Base-by-base conservation (phyloP, 2,888 invertebrate genomes). In the Anticlea derivata region DNA sequence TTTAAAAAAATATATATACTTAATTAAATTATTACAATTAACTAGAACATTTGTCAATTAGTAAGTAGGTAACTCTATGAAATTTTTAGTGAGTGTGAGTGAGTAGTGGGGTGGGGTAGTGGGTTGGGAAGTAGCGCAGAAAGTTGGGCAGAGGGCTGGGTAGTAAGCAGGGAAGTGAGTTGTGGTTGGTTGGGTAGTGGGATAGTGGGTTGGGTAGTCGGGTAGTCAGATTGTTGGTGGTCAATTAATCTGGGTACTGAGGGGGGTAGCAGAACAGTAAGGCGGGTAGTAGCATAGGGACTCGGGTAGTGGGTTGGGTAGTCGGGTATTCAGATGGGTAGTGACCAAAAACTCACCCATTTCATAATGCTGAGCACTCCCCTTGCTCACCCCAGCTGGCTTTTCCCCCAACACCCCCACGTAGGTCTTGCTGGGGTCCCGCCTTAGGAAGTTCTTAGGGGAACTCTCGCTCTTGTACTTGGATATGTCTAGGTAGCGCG, bases 401-500 rank as follows among this genome's bases (percentile, higher is more conserved):
- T 68, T 67, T 8, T 66, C 70, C 0, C 65, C 61, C 26, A 88
- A 53, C 0, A 88, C 86, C 0, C 76, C 82, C 1, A 89, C 87
- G 38, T 91, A 90, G 0, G 90, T 89, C 80, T 89, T 91, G 65
- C 92, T 89, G 40, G 93, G 93, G 65, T 93, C 93, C 29, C 92
- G 75, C 7, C 93, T 79, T 29, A 93, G 68, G 75, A 86, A 89
- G 63, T 77, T 91, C 63, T 81, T 81, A 3, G 92, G 86, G 1
- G 86, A 85, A 37, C 80, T 83, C 39, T 91, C 90, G 23, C 63
- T 75, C 74, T 93, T 93, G 75, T 93, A 93, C 75, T 92, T 93
- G 38, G 93, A 93, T 55, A 93, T 93, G 78, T 93, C 93, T 51
- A 93, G 71, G 67, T 93, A 93, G 38, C 93, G 87, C 4, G 87